Percentiles rank a stretch among this genome's conserved stretches.
These are phyloP conservation scores for Amniataba percoides DNA, from an alignment of 2,797 vertebrate genomes.

Conservation along the genomic window DNA sequence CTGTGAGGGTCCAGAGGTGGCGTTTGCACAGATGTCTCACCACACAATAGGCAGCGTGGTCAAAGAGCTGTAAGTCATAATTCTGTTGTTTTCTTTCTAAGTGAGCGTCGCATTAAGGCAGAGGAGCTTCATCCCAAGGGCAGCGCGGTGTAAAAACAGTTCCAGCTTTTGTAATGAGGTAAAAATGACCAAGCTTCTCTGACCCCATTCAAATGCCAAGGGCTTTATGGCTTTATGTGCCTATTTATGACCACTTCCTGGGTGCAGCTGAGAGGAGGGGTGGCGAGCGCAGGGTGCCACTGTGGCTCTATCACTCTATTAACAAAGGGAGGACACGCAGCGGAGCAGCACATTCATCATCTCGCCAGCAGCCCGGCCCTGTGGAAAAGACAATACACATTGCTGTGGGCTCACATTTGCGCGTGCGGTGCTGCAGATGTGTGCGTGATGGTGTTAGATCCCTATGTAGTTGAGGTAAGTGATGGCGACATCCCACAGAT, in stretches of 20 bases:
- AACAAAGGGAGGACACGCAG: constrained; percentile 77
- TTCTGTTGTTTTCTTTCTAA: constrained; percentile 36
- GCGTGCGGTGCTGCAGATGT: constrained; percentile 33
- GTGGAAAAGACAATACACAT: constrained; percentile 71
- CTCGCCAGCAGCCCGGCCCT: constrained; percentile 65
- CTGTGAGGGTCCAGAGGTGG: constrained; percentile 14
- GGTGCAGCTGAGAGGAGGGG: constrained; percentile 53
- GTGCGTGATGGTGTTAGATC: constrained; percentile 61
- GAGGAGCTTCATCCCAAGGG: constrained; percentile 35
- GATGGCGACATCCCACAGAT: constrained; percentile 79
- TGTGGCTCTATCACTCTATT: constrained; percentile 80
- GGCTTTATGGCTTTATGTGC: constrained; percentile 61
- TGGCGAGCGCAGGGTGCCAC: constrained; percentile 58
- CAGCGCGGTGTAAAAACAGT: not conserved
- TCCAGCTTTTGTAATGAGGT: constrained; percentile 47
- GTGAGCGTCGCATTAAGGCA: constrained; percentile 18
- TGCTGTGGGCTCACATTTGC: constrained; percentile 63
- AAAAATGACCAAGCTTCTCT: constrained; percentile 57
- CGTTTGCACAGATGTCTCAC: constrained; percentile 15
- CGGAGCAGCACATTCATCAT: constrained; percentile 80
- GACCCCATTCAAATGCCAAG: constrained; percentile 62
- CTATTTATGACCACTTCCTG: constrained; percentile 77
- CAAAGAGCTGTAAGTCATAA: constrained; percentile 11
- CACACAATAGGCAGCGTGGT: not conserved
- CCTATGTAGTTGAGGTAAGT: constrained; percentile 75